phyloP scores from a whole-genome alignment of 2,113 vertebrate species.

The Grus americana region DNA sequence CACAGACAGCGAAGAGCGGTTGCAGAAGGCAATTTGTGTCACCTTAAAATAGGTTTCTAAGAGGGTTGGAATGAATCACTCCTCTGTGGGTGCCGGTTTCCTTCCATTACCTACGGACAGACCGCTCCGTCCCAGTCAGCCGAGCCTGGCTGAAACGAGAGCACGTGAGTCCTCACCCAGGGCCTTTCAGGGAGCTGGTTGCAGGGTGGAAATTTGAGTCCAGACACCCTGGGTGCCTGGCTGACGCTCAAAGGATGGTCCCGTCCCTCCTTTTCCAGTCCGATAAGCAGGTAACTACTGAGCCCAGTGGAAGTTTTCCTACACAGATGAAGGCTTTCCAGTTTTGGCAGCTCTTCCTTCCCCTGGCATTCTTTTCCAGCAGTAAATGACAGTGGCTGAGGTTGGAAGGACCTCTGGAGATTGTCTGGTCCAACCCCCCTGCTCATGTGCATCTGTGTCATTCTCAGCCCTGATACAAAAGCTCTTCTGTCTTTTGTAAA shows the following conservation, averaged over 20 bases:
- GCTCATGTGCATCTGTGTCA: not conserved
- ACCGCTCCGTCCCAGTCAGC: not conserved
- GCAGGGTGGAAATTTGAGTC: not conserved
- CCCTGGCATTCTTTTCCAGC: not conserved
- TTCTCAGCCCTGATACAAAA: not conserved
- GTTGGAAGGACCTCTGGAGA: constrained; percentile 1
- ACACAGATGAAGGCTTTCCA: not conserved
- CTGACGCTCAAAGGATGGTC: not conserved
- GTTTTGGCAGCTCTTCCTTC: not conserved
- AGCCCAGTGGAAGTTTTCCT: not conserved
- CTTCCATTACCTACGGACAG: not conserved
- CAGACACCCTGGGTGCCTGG: not conserved
- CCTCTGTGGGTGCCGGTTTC: not conserved
- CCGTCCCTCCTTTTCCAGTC: not conserved
- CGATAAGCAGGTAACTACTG: not conserved
- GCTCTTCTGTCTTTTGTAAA: not conserved
- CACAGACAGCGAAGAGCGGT: not conserved
- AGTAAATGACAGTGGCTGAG: not conserved
- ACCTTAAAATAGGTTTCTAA: not conserved
- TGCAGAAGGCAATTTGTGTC: not conserved
- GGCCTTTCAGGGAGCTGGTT: not conserved
- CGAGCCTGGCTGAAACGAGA: not conserved
- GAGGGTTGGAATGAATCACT: not conserved
- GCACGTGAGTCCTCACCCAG: not conserved
- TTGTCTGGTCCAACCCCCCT: rapidly evolving